Evolutionary conservation across 2,888 invertebrate species (phyloP), one percentile per base, ranked within the genome.

Genomic region (Lepas anatifera): DNA sequence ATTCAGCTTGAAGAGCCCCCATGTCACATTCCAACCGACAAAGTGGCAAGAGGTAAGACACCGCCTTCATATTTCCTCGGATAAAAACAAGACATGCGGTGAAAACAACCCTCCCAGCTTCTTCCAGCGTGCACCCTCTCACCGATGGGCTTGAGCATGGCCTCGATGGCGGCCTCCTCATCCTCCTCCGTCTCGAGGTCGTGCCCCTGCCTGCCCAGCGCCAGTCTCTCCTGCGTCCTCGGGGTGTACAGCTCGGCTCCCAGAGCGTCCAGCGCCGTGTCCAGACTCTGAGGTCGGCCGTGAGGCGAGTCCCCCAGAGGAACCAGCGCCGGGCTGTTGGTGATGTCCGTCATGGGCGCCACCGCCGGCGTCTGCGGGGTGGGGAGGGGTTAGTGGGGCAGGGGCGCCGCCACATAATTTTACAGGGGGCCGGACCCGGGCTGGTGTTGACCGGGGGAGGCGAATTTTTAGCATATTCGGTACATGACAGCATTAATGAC

Each of bases 381-480:
- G 73, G 71, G 18, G 73, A 70, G 39, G 68, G 63, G 6, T 72
- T 72, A 11, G 66, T 68, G 48, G 70, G 70, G 63, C 67, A 69
- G 16, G 71, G 68, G n/a, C n/a, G n/a, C n/a, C n/a, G n/a, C n/a
- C n/a, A n/a, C n/a, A n/a, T n/a, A n/a, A n/a, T n/a, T n/a, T n/a
- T n/a, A n/a, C n/a, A n/a, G n/a, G 6, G 71, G 63, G 39, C 69
- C 72, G 43, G 70, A 35, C 2, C 66, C 71, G 4, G 73, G 72
- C 8, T 71, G 70, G 18, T 72, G 72, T 22, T 69, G 58, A 16
- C 70, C 69, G 10, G 72, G 73, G 29, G 8, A 39, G 8, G 8
- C 8, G 39, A 13, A 39, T 13, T 13, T 39, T 39, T 39, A n/a
- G n/a, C n/a, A 13, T 39, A 39, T 13, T 13, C 39, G 13, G 7